Conservation (phyloP, 2,888 invertebrate genomes). For the Ceraclea dissimilis region DNA sequence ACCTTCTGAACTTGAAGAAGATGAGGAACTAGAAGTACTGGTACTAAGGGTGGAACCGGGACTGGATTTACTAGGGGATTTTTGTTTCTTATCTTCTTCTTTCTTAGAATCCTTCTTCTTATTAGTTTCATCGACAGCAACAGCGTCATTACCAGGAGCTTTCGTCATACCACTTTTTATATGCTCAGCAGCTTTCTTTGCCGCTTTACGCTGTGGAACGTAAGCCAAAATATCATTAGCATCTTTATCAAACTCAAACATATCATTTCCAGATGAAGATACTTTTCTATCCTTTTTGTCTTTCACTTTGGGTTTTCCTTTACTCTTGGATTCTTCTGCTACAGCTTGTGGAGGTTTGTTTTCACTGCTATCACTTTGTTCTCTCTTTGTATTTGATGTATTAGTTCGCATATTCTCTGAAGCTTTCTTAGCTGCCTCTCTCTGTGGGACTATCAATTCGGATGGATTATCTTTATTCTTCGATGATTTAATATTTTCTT, state of each 20-base stretch:
- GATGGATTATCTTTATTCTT: conserved; percentile 58
- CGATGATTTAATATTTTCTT: conserved; percentile 42
- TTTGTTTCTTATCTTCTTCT: conserved; percentile 39
- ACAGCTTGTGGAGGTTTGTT: conserved; percentile 29
- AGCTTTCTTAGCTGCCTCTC: conserved; percentile 86
- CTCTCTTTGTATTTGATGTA: conserved; percentile 40
- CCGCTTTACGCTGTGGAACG: conserved; percentile 85
- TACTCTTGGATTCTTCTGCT: conserved; percentile 35
- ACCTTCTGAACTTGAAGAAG: conserved; percentile 52
- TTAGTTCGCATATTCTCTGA: conserved; percentile 77
- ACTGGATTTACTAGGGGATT: conserved; percentile 36
- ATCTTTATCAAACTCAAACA: conserved; percentile 55
- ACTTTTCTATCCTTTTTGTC: conserved; percentile 39
- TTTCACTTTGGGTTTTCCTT: conserved; percentile 42
- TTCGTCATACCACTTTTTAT: conserved; percentile 69
- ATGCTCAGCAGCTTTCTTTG: conserved; percentile 86
- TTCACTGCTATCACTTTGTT: conserved; percentile 30
- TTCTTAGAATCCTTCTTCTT: conserved; percentile 41
- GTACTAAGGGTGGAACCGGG: conserved; percentile 48
- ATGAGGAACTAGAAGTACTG: conserved; percentile 49
- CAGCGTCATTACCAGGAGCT: conserved; percentile 37
- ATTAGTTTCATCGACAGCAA: conserved; percentile 35
- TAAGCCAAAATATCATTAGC: conserved; percentile 62
- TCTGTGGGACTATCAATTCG: conserved; percentile 80
- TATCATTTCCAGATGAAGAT: conserved; percentile 36